Percentiles rank a stretch among this genome's conserved stretches.
These are phyloP conservation scores for Pterois miles DNA, from an alignment of 2,797 vertebrate species.

Conservation along the genomic window DNA sequence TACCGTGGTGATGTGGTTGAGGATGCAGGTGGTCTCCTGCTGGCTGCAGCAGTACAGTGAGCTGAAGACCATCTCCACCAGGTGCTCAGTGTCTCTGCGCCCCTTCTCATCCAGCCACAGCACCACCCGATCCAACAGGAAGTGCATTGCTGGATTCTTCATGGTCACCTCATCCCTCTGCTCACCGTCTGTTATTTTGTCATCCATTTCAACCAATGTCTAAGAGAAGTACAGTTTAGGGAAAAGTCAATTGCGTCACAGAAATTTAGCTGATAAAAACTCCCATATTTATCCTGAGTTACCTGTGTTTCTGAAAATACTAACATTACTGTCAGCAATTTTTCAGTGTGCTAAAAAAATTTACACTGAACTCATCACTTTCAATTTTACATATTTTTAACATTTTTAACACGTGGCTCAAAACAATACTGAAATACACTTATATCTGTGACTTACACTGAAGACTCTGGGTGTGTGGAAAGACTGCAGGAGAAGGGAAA, in stretches of 20 bases:
- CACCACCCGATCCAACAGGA: constrained; percentile 88
- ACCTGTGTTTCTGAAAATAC: too few relatives aligned
- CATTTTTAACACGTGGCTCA: too few relatives aligned
- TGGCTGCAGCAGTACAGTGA: constrained; percentile 87
- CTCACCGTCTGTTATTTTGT: constrained; percentile 28
- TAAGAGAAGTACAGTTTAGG: constrained; percentile 41
- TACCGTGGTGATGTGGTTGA: constrained; percentile 88
- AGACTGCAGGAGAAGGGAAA: constrained; percentile 87
- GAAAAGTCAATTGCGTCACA: background rate
- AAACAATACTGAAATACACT: too few relatives aligned
- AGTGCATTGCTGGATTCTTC: constrained; percentile 87
- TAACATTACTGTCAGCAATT: too few relatives aligned
- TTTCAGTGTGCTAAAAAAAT: too few relatives aligned
- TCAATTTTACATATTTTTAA: too few relatives aligned
- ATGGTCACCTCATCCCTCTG: constrained; percentile 20
- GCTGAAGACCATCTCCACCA: constrained; percentile 96
- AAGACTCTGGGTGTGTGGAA: constrained; percentile 91
- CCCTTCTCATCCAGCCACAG: constrained; percentile 89
- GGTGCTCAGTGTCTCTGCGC: constrained; percentile 82
- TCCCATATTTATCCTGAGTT: too few relatives aligned
- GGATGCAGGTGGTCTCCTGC: constrained; percentile 86
- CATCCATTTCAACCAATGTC: constrained; percentile 82
- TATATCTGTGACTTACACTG: constrained; percentile 75
- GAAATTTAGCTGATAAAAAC: background rate
- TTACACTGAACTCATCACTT: too few relatives aligned